Evolutionary conservation across 2,113 vertebrate genomes (phyloP).

Genomic region (Amazona guildingii): DNA sequence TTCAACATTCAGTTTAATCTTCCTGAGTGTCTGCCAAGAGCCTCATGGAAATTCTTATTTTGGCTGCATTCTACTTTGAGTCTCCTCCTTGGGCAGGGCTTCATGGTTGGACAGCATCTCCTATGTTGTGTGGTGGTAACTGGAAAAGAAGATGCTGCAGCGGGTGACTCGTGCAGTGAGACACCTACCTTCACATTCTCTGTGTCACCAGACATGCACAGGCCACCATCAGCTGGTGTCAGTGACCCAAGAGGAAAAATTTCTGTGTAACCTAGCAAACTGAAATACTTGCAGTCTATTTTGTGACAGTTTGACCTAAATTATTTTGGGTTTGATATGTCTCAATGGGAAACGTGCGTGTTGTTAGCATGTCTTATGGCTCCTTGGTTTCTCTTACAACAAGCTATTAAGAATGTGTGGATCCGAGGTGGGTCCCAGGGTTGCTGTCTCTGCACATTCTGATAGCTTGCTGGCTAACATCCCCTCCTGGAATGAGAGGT

Average conservation of each 20-base stretch:
- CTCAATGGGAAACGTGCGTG: neutral
- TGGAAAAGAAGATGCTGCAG: neutral
- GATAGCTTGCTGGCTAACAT: neutral
- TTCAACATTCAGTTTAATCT: neutral
- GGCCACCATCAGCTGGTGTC: neutral
- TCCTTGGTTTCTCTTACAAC: neutral
- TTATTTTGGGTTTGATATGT: neutral
- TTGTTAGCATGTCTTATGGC: neutral
- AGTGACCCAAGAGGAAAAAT: neutral
- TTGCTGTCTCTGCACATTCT: neutral
- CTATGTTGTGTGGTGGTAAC: neutral
- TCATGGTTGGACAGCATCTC: neutral
- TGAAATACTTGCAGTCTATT: neutral
- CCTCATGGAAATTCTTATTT: slow-evolving; percentile 10
- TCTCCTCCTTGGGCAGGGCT: neutral
- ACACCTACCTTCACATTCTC: neutral
- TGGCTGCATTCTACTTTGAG: neutral
- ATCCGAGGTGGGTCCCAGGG: neutral
- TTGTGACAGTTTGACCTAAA: slow-evolving; percentile 23
- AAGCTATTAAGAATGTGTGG: neutral
- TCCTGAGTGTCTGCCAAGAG: neutral
- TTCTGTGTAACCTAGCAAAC: neutral
- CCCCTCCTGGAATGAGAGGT: neutral
- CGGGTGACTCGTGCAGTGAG: neutral
- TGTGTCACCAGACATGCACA: accelerated